Conservation (phyloP, 1,140 invertebrate species). For the Batillaria attramentaria region DNA sequence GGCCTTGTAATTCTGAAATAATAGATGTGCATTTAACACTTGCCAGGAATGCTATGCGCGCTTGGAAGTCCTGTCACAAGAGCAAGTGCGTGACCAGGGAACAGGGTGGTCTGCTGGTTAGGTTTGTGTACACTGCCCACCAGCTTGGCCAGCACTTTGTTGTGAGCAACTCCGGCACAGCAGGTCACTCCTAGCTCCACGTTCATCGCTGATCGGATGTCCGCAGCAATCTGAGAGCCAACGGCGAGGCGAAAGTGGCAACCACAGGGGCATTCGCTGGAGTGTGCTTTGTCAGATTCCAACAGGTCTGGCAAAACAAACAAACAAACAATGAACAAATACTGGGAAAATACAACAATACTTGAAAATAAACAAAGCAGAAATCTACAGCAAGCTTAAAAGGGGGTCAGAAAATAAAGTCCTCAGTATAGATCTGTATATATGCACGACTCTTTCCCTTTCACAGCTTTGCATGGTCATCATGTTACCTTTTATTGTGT, state of each 20-base stretch:
- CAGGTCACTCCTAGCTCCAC: conserved; percentile 79
- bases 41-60: conserved; percentile 57
- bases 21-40: conserved; percentile 15
- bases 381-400: no score
- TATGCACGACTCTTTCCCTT: no score
- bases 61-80: conserved; percentile 74
- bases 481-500: no score
- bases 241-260: conserved; percentile 50
- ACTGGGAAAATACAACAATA: no score
- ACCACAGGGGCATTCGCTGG: conserved; percentile 51
- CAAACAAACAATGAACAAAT: no score
- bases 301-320: no score
- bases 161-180: conserved; percentile 87
- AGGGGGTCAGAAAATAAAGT: no score
- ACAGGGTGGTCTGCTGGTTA: conserved; percentile 85
- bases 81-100: conserved; percentile 77
- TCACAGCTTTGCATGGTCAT: no score
- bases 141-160: conserved; percentile 87
- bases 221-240: conserved; percentile 61
- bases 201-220: conserved; percentile 53
- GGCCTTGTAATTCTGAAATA: no score
- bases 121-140: conserved; percentile 80
- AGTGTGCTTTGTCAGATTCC: background rate
- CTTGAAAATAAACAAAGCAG: no score
- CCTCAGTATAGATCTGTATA: no score